A percentile compares a stretch with the other conserved stretches of the same genome.
phyloP scores from a whole-genome alignment of 2,888 invertebrate genomes.

The Venustoraphidia nigricollis region DNA sequence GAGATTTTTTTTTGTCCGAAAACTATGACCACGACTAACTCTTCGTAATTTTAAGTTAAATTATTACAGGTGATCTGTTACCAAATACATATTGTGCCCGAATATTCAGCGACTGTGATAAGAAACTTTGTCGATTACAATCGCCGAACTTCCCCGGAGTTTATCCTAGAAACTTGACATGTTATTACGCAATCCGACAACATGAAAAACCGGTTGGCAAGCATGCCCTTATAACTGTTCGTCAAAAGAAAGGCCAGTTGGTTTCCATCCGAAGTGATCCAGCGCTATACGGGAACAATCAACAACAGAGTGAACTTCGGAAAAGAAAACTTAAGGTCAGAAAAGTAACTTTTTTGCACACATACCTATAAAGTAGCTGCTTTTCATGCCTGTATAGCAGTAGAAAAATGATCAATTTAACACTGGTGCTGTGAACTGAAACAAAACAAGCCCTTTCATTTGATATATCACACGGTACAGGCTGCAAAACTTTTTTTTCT shows the following conservation, averaged over 20 bases:
- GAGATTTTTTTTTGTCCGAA: too few species aligned
- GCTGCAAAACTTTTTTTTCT: too few species aligned
- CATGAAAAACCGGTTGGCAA: conserved; percentile 76
- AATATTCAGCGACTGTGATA: conserved; percentile 85
- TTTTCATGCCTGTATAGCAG: too few species aligned
- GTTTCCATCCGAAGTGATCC: conserved; percentile 69
- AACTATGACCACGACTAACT: too few species aligned
- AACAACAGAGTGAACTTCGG: conserved; percentile 21
- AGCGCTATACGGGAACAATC: conserved; percentile 41
- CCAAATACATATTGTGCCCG: conserved; percentile 84
- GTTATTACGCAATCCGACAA: conserved; percentile 79
- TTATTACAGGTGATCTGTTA: conserved; percentile 57
- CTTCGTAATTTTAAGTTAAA: too few species aligned
- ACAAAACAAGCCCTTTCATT: too few species aligned
- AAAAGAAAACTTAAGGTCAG: too few species aligned
- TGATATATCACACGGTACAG: too few species aligned
- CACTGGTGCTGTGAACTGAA: too few species aligned
- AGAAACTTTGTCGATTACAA: conserved; percentile 75
- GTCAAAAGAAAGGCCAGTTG: conserved; percentile 72
- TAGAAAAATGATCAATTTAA: too few species aligned
- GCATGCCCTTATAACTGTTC: conserved; percentile 74
- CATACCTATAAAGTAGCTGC: too few species aligned
- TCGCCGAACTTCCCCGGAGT: conserved; percentile 87
- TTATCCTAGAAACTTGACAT: conserved; percentile 86
- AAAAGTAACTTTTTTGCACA: too few species aligned